Percentiles rank a stretch among this genome's conserved stretches.
These are phyloP conservation scores for Drosophila sproati DNA, from an alignment of 1,140 invertebrate genomes.

Conservation along the genomic window DNA sequence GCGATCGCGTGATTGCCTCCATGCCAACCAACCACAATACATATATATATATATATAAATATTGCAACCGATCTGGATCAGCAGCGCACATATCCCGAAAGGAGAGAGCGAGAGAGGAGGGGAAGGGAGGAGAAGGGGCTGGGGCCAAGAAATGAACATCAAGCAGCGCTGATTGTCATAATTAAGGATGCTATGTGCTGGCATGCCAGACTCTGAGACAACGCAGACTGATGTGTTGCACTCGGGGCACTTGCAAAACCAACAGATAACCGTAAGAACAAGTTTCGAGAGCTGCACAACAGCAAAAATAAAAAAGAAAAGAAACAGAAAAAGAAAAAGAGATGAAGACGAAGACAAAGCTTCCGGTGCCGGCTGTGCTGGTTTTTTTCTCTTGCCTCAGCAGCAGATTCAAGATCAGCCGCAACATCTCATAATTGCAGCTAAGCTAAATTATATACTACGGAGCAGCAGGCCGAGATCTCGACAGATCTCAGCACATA, in stretches of 20 bases:
- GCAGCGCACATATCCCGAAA: conserved; percentile 33
- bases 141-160: conserved; percentile 51
- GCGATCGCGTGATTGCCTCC: conserved; percentile 46
- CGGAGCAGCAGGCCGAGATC: conserved; percentile 35
- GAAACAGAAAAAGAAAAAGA: not conserved
- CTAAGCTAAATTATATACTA: conserved; percentile 78
- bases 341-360: conserved; percentile 44
- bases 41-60: conserved; percentile 1
- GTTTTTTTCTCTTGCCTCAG: conserved; percentile 38
- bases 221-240: conserved; percentile 27
- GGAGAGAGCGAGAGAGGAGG: not conserved
- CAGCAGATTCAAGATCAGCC: conserved; percentile 67
- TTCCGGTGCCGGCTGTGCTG: conserved; percentile 68
- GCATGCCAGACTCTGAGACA: conserved; percentile 63
- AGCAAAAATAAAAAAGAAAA: conserved; percentile 4
- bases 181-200: conserved; percentile 80
- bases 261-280: conserved; percentile 79
- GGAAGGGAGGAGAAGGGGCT: conserved; percentile 32
- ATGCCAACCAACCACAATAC: conserved; percentile 13
- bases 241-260: conserved; percentile 72
- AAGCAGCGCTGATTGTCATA: conserved; percentile 79
- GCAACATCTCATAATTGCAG: conserved; percentile 78
- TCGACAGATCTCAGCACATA: conserved; percentile 29
- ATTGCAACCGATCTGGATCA: conserved; percentile 74
- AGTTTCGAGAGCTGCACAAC: conserved; percentile 39